phyloP scores from a whole-genome alignment of 2,888 invertebrate genomes.

The Noctua janthina region DNA sequence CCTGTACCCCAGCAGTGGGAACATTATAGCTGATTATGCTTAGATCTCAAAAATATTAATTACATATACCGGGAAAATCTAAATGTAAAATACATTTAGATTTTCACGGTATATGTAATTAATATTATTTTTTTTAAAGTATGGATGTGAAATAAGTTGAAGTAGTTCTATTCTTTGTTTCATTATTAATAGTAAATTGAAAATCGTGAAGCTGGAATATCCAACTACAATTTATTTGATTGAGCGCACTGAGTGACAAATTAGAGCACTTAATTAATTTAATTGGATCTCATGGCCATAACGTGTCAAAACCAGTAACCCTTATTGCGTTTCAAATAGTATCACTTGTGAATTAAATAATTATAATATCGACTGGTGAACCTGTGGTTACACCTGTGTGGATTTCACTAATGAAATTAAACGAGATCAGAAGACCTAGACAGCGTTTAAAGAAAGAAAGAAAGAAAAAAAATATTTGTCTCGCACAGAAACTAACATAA shows the following conservation, averaged over 20 bases:
- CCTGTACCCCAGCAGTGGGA: too few relatives aligned
- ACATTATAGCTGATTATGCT: too few relatives aligned
- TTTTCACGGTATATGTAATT: too few relatives aligned
- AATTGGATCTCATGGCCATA: slow-evolving; percentile 52
- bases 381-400: slow-evolving; percentile 16
- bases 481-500: too few relatives aligned
- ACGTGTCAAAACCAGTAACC: slow-evolving; percentile 47
- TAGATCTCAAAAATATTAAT: too few relatives aligned
- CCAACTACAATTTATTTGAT: slow-evolving; percentile 16
- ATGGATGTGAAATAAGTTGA: not conserved
- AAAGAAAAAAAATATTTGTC: too few relatives aligned
- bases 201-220: slow-evolving; percentile 12
- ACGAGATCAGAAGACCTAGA: not conserved
- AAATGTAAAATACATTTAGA: not conserved
- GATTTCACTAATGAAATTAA: not conserved
- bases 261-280: slow-evolving; percentile 53
- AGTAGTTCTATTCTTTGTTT: not conserved
- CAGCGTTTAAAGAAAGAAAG: too few relatives aligned
- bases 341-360: slow-evolving; percentile 42
- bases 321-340: slow-evolving; percentile 43
- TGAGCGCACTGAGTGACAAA: slow-evolving; percentile 25
- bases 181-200: slow-evolving; percentile 11
- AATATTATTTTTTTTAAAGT: not conserved
- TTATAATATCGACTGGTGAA: slow-evolving; percentile 28
- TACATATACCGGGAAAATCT: not conserved